Base-by-base conservation (phyloP, 2,113 vertebrate genomes). In the Microcebus lehilahytsara region DNA sequence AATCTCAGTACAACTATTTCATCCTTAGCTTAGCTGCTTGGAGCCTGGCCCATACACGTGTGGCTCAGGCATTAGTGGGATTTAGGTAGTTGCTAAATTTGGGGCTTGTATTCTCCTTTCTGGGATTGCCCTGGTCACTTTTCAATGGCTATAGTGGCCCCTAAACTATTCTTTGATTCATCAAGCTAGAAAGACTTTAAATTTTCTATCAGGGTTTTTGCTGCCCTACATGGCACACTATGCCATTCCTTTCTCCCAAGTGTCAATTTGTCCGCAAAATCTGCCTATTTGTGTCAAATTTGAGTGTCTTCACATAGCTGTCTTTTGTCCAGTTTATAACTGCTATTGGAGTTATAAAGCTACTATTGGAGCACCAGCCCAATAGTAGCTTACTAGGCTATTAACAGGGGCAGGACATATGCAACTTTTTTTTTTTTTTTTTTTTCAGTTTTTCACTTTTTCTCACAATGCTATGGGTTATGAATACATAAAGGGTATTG, bases 71-170 rank as follows among this genome's bases (percentile, higher is more conserved):
- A 25, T 51, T 10, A 17, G 40, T 49, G 51, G 58, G 88, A 37
- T 1, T 30, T 0, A 22, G 60, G 20, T 0, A 0, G 62, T 1
- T 8, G 66, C 34, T 22, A 9, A 49, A 4, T 1, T 0, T 16
- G 12, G 62, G 60, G 46, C 56, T 34, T 42, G 34, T 60, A 11
- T 17, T 37, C 22, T 56, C 64, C 74, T 37, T n/a, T 27, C 64
- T 12, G 2, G 34, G 25, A 30, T 16, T 9, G 13, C 37, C 64
- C 34, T 34, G 14, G 27, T 49, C n/a, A 23, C 25, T 27, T 89
- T 51, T 84, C 42, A 78, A 14, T 40, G 14, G 11, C 49, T 67
- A 2, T 19, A n/a, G 6, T 6, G 49, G 22, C 67, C 72, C 66
- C 32, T 84, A 40, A 56, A 58, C 51, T 58, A 19, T n/a, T 32